Evolutionary conservation across 2,888 invertebrate genomes (phyloP).

Genomic region (Rotaria magnacalcarata): DNA sequence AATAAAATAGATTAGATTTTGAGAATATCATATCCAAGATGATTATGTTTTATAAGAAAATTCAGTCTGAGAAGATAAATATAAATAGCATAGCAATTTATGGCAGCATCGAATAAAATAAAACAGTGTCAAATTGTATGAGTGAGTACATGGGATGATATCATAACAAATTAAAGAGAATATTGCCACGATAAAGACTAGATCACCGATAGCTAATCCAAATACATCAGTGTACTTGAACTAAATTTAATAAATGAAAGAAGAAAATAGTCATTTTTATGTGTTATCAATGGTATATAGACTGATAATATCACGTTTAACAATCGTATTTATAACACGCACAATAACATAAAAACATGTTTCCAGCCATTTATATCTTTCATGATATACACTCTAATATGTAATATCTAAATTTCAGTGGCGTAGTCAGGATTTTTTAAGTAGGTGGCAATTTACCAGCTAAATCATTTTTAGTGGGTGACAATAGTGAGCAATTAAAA

Average conservation of each 20-base stretch:
- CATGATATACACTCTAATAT: constrained; percentile 93
- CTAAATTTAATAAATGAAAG: background rate
- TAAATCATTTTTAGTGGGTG: too few species aligned
- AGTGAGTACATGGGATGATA: constrained; percentile 75
- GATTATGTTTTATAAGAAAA: background rate
- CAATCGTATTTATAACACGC: constrained; percentile 77
- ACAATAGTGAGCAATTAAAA: too few species aligned
- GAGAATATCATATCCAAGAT: too few species aligned
- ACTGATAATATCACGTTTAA: constrained; percentile 64
- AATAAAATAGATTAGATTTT: too few species aligned
- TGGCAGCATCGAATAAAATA: constrained; percentile 78
- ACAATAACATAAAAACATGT: constrained; percentile 81
- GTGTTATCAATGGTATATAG: too few species aligned
- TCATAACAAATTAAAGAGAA: constrained; percentile 92
- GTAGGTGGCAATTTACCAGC: too few species aligned
- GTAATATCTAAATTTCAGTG: too few species aligned
- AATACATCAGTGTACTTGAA: constrained; percentile 78
- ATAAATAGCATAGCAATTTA: constrained; percentile 81
- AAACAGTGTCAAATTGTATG: constrained; percentile 97
- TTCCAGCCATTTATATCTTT: constrained; percentile 78
- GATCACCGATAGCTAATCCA: constrained; percentile 79
- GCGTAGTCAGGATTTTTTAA: too few species aligned
- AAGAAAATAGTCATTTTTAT: background rate
- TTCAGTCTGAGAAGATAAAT: constrained; percentile 52
- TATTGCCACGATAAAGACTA: constrained; percentile 77